Base-by-base conservation (phyloP, 2,113 vertebrate species). In the Theropithecus gelada region DNA sequence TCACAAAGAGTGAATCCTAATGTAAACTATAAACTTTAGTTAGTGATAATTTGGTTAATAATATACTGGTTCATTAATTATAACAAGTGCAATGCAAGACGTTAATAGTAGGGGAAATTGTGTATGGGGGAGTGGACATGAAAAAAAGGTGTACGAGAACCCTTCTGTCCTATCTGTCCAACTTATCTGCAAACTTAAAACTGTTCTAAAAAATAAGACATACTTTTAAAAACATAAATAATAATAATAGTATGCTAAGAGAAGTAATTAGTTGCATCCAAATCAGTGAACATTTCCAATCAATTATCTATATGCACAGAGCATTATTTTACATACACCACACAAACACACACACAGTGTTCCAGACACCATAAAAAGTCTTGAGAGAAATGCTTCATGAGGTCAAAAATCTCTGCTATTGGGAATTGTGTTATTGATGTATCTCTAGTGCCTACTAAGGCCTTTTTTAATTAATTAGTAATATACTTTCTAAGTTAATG, bases 261-360 rank as follows among this genome's bases (percentile, higher is more conserved):
- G 52, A 94, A 83, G 17, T 88, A 48, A 68, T 88, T 66, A 85
- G 4, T 23, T 93, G 16, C 16, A 35, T 90, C 18, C 20, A 95
- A 90, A 95, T 84, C 27, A 82, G n/a, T 97, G 32, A 79, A 95
- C 27, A 88, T 4, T 57, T 64, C 7, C 16, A 45, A 76, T 1
- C 12, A 57, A 14, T 55, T 45, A 20, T 73, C 22, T 78, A 70
- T 17, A 52, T 13, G 3, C 8, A 79, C 17, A 75, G 76, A 50
- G 13, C 20, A 50, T 66, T 85, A 43, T 85, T 80, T 22, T 79
- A 35, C 23, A 78, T 30, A 64, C 61, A 64, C 12, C 57, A 64
- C 3, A 43, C 43, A 72, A n/a, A 72, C 38, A 52, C 13, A 50
- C 48, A 50, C 7, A 40, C 7, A 52, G 18, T 32, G 25, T 68